Percentiles rank a stretch among this genome's conserved stretches.
These are phyloP conservation scores for Drosophila algonquin DNA, from an alignment of 2,888 invertebrate genomes.

Conservation along the genomic window DNA sequence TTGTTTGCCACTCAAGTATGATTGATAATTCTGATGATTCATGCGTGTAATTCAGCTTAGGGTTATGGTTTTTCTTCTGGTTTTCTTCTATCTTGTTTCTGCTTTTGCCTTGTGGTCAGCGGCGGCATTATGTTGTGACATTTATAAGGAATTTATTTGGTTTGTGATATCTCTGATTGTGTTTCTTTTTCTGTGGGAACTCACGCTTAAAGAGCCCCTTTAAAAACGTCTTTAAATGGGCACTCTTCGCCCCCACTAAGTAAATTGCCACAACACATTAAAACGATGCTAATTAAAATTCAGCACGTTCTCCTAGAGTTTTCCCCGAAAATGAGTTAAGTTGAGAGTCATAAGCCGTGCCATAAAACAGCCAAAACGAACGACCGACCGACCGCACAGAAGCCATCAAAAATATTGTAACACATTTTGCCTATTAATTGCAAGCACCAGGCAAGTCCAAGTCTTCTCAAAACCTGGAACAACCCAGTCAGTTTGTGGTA, in stretches of 20 bases:
- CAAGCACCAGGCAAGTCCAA: constrained; percentile 17
- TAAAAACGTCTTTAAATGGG: neutral
- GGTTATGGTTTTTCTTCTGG: constrained; percentile 51
- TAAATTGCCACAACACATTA: constrained; percentile 64
- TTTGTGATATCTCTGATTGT: constrained; percentile 30
- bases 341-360: constrained; percentile 50
- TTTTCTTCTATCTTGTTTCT: constrained; percentile 7
- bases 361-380: constrained; percentile 58
- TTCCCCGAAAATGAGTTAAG: constrained; percentile 8
- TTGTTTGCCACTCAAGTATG: constrained; percentile 71
- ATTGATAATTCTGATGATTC: constrained; percentile 79
- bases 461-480: neutral
- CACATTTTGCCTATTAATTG: constrained; percentile 79
- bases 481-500: neutral
- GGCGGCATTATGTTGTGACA: constrained; percentile 44
- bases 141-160: constrained; percentile 63
- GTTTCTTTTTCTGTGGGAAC: neutral
- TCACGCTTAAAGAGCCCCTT: neutral
- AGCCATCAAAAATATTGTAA: constrained; percentile 77
- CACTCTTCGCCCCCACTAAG: constrained; percentile 24
- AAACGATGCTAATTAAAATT: constrained; percentile 75
- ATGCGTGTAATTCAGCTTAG: constrained; percentile 74
- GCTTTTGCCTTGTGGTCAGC: constrained; percentile 29
- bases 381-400: constrained; percentile 41
- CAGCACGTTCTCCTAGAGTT: constrained; percentile 62